Conservation (phyloP, 2,888 invertebrate species). For the Germaria angustata region DNA sequence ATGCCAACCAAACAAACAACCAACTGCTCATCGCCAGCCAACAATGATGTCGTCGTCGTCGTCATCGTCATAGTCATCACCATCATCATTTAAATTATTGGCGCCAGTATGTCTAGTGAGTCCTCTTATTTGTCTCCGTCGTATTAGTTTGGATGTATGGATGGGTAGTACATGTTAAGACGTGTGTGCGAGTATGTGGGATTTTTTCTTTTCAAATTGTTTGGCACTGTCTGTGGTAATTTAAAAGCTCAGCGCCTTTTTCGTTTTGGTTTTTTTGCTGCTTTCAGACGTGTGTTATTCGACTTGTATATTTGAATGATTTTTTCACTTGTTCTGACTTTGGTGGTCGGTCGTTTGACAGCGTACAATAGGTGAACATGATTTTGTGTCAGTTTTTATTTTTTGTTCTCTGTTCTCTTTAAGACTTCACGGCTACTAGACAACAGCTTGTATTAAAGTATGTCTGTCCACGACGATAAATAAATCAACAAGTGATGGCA, state of each 20-base stretch:
- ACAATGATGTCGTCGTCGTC: slow-evolving; percentile 28
- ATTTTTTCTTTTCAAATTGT: slow-evolving; percentile 35
- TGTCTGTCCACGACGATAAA: slow-evolving; percentile 4
- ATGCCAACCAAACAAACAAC: neutral
- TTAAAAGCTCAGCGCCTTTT: slow-evolving; percentile 42
- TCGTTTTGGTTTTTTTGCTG: neutral
- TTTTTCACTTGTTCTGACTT: slow-evolving; percentile 32
- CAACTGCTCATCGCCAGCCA: neutral
- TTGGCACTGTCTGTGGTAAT: slow-evolving; percentile 57
- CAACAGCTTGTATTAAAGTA: neutral
- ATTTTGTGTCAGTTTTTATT: slow-evolving; percentile 23
- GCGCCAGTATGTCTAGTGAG: slow-evolving; percentile 55
- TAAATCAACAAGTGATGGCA: slow-evolving; percentile 49
- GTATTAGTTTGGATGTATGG: slow-evolving; percentile 8
- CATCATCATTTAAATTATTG: slow-evolving; percentile 21
- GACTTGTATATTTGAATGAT: slow-evolving; percentile 37
- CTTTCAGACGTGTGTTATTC: slow-evolving; percentile 28
- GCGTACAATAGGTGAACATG: slow-evolving; percentile 10
- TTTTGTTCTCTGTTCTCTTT: neutral
- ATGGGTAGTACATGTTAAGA: neutral
- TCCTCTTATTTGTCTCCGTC: slow-evolving; percentile 16
- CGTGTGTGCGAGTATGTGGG: no score
- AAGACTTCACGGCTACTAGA: slow-evolving; percentile 1
- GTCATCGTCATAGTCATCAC: neutral
- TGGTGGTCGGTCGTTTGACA: slow-evolving; percentile 39